Percentiles rank a stretch among this genome's conserved stretches.
Evolutionary conservation across 2,113 vertebrate genomes (phyloP).

Genomic region (Excalfactoria chinensis): DNA sequence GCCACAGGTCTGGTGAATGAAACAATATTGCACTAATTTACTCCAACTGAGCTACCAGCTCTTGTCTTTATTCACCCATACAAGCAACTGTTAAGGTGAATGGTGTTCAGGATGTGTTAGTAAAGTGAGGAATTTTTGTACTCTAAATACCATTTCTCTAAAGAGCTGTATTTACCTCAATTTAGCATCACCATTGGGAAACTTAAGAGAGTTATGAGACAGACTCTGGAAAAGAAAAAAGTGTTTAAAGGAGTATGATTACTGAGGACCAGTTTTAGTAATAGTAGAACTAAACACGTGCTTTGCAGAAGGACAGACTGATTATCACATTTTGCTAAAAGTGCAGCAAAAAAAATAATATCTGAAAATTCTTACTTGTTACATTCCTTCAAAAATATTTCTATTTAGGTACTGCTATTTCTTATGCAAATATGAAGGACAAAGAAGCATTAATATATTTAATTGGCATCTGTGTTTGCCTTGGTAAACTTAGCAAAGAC

Average conservation of each 20-base stretch:
- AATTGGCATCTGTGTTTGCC: neutral
- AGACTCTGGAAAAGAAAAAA: neutral
- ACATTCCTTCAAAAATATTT: neutral
- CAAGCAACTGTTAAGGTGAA: neutral
- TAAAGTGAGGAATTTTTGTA: slow-evolving; percentile 10
- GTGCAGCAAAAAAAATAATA: slow-evolving; percentile 31
- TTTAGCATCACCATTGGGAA: neutral
- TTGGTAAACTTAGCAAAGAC: neutral
- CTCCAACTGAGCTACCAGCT: neutral
- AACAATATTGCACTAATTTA: slow-evolving; percentile 1
- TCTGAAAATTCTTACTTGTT: neutral
- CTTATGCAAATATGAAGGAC: neutral
- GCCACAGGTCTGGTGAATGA: neutral
- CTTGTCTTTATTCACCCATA: slow-evolving; percentile 22
- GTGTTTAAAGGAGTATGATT: neutral
- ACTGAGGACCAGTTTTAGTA: neutral
- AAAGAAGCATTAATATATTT: neutral
- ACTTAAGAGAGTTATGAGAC: neutral
- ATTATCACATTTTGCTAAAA: neutral
- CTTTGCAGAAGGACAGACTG: neutral
- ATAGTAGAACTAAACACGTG: neutral
- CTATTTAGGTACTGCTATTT: neutral
- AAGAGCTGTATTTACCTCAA: neutral
- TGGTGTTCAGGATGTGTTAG: slow-evolving; percentile 9
- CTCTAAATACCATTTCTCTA: neutral